phyloP scores from a whole-genome alignment of 2,113 vertebrate species.

The Ibidorhyncha struthersii region DNA sequence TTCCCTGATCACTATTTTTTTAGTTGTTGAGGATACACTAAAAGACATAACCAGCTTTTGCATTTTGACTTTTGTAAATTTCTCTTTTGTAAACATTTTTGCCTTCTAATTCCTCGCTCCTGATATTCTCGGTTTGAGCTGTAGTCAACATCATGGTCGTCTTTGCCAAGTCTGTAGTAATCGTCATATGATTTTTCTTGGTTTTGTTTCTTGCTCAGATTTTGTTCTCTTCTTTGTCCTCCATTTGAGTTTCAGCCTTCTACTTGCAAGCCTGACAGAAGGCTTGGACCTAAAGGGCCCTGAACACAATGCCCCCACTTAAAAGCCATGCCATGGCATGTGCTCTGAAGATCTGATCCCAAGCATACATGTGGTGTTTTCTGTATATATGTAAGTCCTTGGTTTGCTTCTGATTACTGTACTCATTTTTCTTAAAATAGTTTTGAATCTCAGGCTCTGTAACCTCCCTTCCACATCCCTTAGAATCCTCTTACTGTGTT shows the following conservation, averaged over 20 bases:
- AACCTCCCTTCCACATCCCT: background rate
- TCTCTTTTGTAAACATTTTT: background rate
- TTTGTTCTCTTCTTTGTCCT: background rate
- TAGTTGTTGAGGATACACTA: background rate
- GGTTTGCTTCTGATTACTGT: background rate
- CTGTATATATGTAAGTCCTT: background rate
- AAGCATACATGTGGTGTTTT: background rate
- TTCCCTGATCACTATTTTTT: background rate
- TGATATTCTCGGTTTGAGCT: background rate
- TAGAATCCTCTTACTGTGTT: background rate
- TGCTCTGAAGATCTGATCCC: background rate
- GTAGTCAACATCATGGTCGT: fast-evolving
- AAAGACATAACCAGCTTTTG: background rate
- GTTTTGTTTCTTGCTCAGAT: background rate
- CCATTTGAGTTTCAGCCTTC: background rate
- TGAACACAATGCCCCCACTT: background rate
- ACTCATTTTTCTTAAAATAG: background rate
- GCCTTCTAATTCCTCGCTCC: background rate
- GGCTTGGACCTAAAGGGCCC: background rate
- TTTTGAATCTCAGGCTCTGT: background rate
- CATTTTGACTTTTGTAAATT: background rate
- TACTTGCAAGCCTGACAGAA: background rate
- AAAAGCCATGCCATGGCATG: background rate
- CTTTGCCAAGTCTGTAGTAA: background rate
- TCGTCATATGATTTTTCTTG: background rate